A percentile compares a stretch with the other conserved stretches of the same genome.
Evolutionary conservation across 2,888 invertebrate genomes (phyloP).

Genomic region (Clitarchus hookeri): DNA sequence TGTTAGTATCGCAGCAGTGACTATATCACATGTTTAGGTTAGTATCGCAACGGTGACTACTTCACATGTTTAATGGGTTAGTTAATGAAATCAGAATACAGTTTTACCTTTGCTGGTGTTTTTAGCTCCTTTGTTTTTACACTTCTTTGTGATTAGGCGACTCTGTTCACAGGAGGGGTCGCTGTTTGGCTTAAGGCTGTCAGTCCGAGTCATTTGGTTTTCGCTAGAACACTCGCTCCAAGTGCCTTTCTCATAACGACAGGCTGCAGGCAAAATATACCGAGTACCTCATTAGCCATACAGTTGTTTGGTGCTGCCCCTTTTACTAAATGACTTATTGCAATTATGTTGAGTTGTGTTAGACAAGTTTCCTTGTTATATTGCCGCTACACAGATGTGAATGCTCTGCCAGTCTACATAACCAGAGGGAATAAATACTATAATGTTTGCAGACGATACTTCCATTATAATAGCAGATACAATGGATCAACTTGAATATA

Average conservation of each 20-base stretch:
- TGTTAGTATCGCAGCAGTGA: background rate
- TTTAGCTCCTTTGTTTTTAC: constrained; percentile 74
- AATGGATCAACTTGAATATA: too few relatives aligned
- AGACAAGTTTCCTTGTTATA: too few relatives aligned
- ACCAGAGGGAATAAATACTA: too few relatives aligned
- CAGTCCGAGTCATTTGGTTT: constrained; percentile 81
- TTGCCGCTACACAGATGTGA: too few relatives aligned
- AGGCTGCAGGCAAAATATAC: constrained; percentile 61
- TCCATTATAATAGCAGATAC: too few relatives aligned
- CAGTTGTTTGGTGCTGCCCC: background rate
- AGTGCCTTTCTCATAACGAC: constrained; percentile 86
- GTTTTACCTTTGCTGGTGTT: constrained; percentile 64
- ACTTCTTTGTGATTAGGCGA: constrained; percentile 82
- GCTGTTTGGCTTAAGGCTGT: constrained; percentile 76
- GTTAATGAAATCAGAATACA: constrained; percentile 17
- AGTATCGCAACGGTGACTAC: background rate
- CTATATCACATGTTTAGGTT: background rate
- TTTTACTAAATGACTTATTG: background rate
- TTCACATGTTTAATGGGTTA: constrained; percentile 10
- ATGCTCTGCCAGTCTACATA: too few relatives aligned
- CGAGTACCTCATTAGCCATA: background rate
- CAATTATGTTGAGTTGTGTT: too few relatives aligned
- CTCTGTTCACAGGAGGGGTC: constrained; percentile 82
- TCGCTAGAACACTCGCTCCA: constrained; percentile 83
- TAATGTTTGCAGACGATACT: too few relatives aligned